Percentiles rank a stretch among this genome's conserved stretches.
phyloP scores from a whole-genome alignment of 2,888 invertebrate genomes.

The Tuberolachnus salignus region DNA sequence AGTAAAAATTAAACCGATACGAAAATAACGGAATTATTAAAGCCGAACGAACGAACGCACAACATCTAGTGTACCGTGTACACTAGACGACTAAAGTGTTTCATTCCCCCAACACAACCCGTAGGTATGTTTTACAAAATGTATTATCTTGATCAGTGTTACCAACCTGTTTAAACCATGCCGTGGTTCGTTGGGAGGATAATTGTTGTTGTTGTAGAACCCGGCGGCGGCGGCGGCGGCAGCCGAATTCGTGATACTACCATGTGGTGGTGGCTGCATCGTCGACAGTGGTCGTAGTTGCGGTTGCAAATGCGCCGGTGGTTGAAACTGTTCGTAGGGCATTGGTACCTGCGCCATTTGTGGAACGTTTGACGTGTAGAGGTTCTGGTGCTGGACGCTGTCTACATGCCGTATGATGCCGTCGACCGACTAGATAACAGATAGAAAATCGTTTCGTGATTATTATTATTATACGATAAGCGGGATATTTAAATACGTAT shows the following conservation, averaged over 20 bases:
- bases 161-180: background rate
- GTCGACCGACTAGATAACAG: constrained; percentile 61
- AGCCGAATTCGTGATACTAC: constrained; percentile 57
- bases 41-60: background rate
- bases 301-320: constrained; percentile 60
- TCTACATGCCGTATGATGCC: constrained; percentile 69
- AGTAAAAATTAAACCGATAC: background rate
- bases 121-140: too few species aligned
- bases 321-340: constrained; percentile 56
- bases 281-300: constrained; percentile 15
- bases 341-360: constrained; percentile 60
- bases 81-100: too few species aligned
- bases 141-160: too few species aligned
- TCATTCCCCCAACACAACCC: too few species aligned
- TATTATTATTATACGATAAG: too few species aligned
- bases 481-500: too few species aligned
- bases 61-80: background rate
- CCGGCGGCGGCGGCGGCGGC: constrained; percentile 60
- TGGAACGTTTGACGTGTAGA: constrained; percentile 68
- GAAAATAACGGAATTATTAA: too few species aligned
- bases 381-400: constrained; percentile 69
- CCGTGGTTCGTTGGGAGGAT: constrained; percentile 54
- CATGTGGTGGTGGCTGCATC: too few species aligned
- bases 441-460: too few species aligned
- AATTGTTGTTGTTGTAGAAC: constrained; percentile 59